Evolutionary conservation across 2,113 vertebrate genomes (phyloP).

Genomic region (Eurystomus gularis): DNA sequence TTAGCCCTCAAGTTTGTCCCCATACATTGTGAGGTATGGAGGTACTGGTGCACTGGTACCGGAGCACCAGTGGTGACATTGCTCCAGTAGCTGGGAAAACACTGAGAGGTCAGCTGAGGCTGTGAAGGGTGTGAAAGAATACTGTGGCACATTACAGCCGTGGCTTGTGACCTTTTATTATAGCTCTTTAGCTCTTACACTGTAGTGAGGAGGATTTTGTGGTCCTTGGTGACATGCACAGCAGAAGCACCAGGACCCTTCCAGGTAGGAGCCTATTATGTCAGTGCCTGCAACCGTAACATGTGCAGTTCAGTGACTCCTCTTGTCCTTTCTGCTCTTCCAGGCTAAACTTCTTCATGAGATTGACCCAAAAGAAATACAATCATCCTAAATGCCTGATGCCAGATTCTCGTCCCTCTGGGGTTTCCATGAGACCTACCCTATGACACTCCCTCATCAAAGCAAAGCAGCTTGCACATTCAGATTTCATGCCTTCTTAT

Average conservation of each 20-base stretch:
- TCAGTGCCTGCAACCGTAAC: not conserved
- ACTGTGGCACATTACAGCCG: not conserved
- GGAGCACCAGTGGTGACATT: rapidly evolving
- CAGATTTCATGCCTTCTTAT: not conserved
- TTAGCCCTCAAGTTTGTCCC: not conserved
- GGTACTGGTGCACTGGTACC: no score
- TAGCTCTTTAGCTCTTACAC: not conserved
- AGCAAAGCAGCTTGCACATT: not conserved
- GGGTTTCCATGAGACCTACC: not conserved
- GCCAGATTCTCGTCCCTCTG: not conserved
- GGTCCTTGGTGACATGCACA: not conserved
- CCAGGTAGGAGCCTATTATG: not conserved
- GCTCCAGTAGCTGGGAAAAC: not conserved
- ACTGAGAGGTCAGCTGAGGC: not conserved
- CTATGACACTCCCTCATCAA: not conserved
- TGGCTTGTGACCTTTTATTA: conserved; percentile 29
- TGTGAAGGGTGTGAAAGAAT: not conserved
- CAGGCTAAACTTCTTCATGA: not conserved
- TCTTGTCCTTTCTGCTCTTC: not conserved
- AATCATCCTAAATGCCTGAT: not conserved
- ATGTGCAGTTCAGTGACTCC: not conserved
- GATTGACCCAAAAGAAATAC: not conserved
- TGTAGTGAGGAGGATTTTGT: conserved; percentile 19
- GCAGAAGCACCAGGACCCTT: not conserved
- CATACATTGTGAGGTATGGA: rapidly evolving